Evolutionary conservation across 2,113 vertebrate genomes (phyloP), one percentile per base, ranked within the genome.

Genomic region (Thymallus thymallus): DNA sequence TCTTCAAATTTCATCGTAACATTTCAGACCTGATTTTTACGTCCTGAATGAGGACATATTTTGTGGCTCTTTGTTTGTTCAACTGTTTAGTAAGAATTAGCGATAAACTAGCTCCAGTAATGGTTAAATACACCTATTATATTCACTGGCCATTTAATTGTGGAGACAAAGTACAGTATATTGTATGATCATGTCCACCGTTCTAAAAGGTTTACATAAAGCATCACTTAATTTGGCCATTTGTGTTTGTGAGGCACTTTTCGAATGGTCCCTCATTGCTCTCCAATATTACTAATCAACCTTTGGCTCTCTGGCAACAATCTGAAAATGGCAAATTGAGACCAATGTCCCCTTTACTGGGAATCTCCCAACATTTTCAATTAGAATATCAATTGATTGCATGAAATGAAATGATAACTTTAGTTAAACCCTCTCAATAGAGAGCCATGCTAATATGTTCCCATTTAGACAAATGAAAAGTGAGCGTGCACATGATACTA

Each of bases 351-450:
- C 32, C 35, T 81, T 80, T 67, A 70, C 60, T 76, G 56, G 70
- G 74, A 68, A 63, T 73, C 69, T 41, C 80, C 68, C 29, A 48
- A 78, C 67, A 4, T 76, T 79, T 75, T 73, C 74, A 74, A 86
- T 84, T 82, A n/a, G 69, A 88, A 78, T 64, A 75, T 35, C 74
- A 83, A 85, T 75, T 88, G 85, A 89, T 86, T 85, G 73, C 71
- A 58, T 55, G 72, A 76, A 85, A 85, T 80, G 72, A 80, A 84
- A 87, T 81, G 83, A 85, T 84, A 81, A 79, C 70, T 82, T 88
- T 86, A 88, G 88, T 87, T 85, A 91, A 88, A 85, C 73, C 71
- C 67, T 77, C 69, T 80, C 82, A 61, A 77, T 77, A 84, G 30
- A 74, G 80, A 84, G 56, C 67, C 58, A 45, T 22, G 56, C 68